phyloP scores from a whole-genome alignment of 2,888 invertebrate genomes.

The Heteropelma amictum region DNA sequence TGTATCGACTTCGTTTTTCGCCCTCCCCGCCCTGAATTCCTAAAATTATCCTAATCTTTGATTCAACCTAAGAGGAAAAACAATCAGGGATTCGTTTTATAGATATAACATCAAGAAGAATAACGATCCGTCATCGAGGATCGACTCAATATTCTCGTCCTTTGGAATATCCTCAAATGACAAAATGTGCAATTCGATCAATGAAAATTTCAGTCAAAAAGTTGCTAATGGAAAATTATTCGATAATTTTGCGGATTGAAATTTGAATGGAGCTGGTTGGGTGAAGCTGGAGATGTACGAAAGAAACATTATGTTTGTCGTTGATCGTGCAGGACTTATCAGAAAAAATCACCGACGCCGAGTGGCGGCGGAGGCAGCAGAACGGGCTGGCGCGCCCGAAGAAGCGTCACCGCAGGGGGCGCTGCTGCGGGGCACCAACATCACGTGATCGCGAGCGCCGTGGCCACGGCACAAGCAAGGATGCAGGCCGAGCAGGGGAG shows the following conservation, averaged over 20 bases:
- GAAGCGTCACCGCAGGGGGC: conserved; percentile 76
- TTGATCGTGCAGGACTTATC: conserved; percentile 71
- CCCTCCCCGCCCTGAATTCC: not conserved
- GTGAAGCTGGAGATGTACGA: not conserved
- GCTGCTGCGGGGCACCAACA: conserved; percentile 73
- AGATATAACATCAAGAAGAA: no score
- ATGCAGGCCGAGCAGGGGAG: conserved; percentile 97
- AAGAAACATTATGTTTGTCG: conserved; percentile 30
- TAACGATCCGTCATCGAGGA: no score
- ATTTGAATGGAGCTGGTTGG: no score
- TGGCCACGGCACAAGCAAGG: conserved; percentile 79
- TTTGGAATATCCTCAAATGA: no score
- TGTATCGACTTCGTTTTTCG: not conserved
- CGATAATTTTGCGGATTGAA: no score
- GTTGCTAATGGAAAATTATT: no score
- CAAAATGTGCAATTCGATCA: no score
- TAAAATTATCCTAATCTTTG: not conserved
- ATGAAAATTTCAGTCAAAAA: no score
- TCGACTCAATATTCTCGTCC: no score
- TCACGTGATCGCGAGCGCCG: conserved; percentile 76
- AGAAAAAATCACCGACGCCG: conserved; percentile 77
- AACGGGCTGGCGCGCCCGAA: conserved; percentile 75
- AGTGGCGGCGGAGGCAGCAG: conserved; percentile 71
- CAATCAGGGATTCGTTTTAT: no score
- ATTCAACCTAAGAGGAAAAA: no score